Evolutionary conservation across 2,113 vertebrate genomes (phyloP).

Genomic region (Hiodon tergisus): DNA sequence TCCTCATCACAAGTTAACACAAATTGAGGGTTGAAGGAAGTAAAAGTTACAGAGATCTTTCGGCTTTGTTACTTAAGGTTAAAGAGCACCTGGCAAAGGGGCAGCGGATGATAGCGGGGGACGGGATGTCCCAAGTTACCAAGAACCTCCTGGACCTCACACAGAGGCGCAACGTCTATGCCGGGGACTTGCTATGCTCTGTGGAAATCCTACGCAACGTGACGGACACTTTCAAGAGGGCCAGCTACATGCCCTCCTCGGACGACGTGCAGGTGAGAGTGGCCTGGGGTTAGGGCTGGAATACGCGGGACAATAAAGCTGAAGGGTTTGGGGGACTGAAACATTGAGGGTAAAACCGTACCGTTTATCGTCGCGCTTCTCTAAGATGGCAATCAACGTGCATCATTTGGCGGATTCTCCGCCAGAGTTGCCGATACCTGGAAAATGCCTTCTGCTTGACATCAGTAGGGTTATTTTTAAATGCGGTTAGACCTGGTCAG

Average conservation of each 20-base stretch:
- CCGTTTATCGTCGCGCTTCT: too few species aligned
- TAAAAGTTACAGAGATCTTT: constrained; percentile 22
- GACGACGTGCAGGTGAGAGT: constrained; percentile 90
- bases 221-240: constrained; percentile 94
- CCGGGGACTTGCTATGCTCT: constrained; percentile 90
- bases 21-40: too few species aligned
- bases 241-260: constrained; percentile 91
- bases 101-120: constrained; percentile 84
- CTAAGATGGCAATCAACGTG: too few species aligned
- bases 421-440: too few species aligned
- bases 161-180: constrained; percentile 94
- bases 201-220: constrained; percentile 98
- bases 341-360: too few species aligned
- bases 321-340: too few species aligned
- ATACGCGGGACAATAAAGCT: too few species aligned
- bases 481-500: too few species aligned
- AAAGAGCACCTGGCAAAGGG: constrained; percentile 96
- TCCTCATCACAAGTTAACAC: too few species aligned
- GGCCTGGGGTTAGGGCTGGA: not conserved
- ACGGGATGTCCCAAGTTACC: constrained; percentile 97
- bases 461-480: too few species aligned
- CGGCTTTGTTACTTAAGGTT: constrained; percentile 70
- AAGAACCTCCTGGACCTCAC: constrained; percentile 94
- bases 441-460: too few species aligned
- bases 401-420: too few species aligned